Evolutionary conservation across 1,140 invertebrate species (phyloP).

Genomic region (Berghia stephanieae): DNA sequence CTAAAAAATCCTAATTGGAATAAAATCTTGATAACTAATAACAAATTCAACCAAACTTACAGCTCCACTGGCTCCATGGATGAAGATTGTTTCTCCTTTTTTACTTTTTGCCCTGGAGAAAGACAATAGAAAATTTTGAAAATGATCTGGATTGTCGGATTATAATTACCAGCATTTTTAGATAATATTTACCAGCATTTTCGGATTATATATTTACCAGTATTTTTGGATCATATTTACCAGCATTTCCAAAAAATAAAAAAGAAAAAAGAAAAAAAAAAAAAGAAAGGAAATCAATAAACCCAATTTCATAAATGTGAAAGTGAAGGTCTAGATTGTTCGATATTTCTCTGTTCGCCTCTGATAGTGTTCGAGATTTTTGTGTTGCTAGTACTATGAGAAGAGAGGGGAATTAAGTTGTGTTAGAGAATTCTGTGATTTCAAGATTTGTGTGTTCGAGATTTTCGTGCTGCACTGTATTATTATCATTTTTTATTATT

Average conservation of each 20-base stretch:
- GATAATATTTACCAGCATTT: background rate
- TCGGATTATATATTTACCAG: background rate
- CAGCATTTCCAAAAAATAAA: background rate
- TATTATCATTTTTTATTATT: background rate
- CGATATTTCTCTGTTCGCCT: too few relatives aligned
- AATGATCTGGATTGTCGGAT: background rate
- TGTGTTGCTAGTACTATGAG: too few relatives aligned
- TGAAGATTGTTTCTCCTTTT: constrained; percentile 69
- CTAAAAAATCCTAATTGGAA: background rate
- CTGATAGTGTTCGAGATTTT: too few relatives aligned
- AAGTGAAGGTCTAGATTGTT: too few relatives aligned
- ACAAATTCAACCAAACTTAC: constrained; percentile 59
- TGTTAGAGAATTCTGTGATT: too few relatives aligned
- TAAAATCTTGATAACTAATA: background rate
- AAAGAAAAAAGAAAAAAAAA: background rate
- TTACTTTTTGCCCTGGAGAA: constrained; percentile 64
- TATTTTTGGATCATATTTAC: background rate
- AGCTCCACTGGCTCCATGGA: constrained; percentile 75
- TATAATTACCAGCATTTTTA: background rate
- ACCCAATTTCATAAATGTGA: too few relatives aligned
- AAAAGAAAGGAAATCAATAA: too few relatives aligned
- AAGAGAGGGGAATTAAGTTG: too few relatives aligned
- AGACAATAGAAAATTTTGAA: constrained; percentile 5
- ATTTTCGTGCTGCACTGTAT: background rate
- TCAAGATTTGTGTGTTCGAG: background rate